These are phyloP conservation scores for Archaeoteleia sp. DNA, from an alignment of 2,888 invertebrate genomes.

Conservation along the genomic window DNA sequence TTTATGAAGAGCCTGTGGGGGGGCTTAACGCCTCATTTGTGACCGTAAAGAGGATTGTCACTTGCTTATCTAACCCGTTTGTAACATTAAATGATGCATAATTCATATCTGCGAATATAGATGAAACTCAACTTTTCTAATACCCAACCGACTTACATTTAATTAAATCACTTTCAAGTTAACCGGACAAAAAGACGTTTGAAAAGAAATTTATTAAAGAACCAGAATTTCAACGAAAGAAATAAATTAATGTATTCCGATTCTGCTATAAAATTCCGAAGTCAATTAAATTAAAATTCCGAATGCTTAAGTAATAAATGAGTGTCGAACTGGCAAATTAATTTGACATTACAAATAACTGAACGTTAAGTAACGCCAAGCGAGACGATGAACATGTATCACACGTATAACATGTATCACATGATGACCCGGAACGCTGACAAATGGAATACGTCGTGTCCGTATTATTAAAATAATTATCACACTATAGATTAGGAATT, in stretches of 20 bases:
- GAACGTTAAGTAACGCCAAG: conserved; percentile 19
- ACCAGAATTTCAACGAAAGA: too few species aligned
- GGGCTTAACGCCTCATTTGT: conserved; percentile 65
- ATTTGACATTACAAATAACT: conserved; percentile 24
- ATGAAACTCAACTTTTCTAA: too few species aligned
- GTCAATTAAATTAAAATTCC: too few species aligned
- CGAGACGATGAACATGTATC: conserved; percentile 13
- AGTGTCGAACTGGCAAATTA: conserved; percentile 27
- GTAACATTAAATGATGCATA: conserved; percentile 21
- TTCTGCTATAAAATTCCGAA: too few species aligned
- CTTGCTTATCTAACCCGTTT: conserved; percentile 67
- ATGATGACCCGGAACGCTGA: conserved; percentile 21
- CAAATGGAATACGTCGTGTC: conserved; percentile 18
- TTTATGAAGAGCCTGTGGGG: conserved; percentile 51
- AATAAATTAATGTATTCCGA: too few species aligned
- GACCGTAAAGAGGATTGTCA: conserved; percentile 72
- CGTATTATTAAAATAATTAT: conserved; percentile 34
- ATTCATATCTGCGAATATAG: too few species aligned
- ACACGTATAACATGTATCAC: too few species aligned
- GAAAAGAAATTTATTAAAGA: too few species aligned
- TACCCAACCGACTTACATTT: too few species aligned
- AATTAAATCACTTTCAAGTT: too few species aligned
- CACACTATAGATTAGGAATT: conserved; percentile 29
- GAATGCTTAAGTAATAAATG: too few species aligned
- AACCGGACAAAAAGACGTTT: too few species aligned